Conservation (phyloP, 2,888 invertebrate species). For the Phaedon cochleariae region DNA sequence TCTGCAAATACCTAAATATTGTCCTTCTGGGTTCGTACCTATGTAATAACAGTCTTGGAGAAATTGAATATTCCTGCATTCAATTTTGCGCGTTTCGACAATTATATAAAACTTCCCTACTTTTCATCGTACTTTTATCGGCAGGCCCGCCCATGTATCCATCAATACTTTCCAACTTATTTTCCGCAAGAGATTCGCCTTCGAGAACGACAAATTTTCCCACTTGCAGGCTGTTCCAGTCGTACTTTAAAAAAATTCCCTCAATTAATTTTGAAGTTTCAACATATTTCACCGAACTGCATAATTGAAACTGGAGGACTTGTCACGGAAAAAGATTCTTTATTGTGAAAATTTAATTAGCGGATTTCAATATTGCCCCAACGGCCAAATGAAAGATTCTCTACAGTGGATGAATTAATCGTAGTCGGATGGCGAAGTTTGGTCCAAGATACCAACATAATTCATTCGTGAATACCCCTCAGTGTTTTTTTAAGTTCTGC, state of each 20-base stretch:
- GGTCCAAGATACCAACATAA: too few relatives aligned
- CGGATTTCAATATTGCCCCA: background rate
- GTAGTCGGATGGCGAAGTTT: background rate
- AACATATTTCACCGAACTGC: conserved; percentile 18
- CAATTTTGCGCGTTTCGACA: too few relatives aligned
- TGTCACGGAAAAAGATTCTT: conserved; percentile 10
- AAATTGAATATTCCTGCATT: too few relatives aligned
- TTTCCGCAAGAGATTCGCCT: background rate
- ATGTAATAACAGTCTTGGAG: too few relatives aligned
- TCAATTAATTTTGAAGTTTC: conserved; percentile 14
- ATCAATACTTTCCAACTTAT: conserved; percentile 1
- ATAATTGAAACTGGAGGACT: conserved; percentile 12
- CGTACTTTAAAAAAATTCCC: conserved; percentile 10
- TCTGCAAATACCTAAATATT: too few relatives aligned
- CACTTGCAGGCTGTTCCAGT: conserved; percentile 4
- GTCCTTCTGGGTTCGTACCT: too few relatives aligned
- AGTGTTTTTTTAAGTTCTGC: too few relatives aligned
- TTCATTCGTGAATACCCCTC: too few relatives aligned
- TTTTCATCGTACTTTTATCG: background rate
- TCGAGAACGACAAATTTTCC: conserved; percentile 4
- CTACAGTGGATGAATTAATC: background rate
- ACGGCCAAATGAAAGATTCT: background rate
- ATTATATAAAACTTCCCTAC: background rate
- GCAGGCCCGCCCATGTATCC: background rate
- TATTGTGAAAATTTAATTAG: conserved; percentile 11